Evolutionary conservation across 2,113 vertebrate species (phyloP).

Genomic region (Parotia lawesii): DNA sequence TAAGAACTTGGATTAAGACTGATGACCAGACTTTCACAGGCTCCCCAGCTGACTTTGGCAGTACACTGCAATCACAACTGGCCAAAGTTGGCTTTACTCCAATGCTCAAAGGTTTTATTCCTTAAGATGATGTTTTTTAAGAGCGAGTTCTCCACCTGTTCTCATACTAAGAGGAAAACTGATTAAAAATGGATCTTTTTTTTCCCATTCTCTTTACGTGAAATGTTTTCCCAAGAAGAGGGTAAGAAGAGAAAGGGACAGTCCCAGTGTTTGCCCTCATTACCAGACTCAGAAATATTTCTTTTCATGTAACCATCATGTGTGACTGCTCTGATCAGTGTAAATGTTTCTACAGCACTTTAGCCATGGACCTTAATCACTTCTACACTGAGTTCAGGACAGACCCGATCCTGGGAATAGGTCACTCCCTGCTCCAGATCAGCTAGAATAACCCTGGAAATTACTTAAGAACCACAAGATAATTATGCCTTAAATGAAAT

Average conservation of each 20-base stretch:
- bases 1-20: slow-evolving; percentile 27
- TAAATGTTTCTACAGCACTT: background rate
- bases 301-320: background rate
- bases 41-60: slow-evolving; percentile 36
- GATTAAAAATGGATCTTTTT: background rate
- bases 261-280: background rate
- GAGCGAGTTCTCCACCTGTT: background rate
- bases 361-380: background rate
- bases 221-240: background rate
- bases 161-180: background rate
- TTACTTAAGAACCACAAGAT: background rate
- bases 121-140: background rate
- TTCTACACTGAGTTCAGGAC: background rate
- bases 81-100: background rate
- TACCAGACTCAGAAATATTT: background rate
- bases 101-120: background rate
- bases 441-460: background rate
- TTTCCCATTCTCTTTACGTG: background rate
- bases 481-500: background rate
- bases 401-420: background rate
- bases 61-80: background rate
- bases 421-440: background rate
- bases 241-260: background rate
- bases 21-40: background rate
- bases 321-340: background rate